Base-by-base conservation (phyloP, 1,140 invertebrate species). In the Periplaneta americana region DNA sequence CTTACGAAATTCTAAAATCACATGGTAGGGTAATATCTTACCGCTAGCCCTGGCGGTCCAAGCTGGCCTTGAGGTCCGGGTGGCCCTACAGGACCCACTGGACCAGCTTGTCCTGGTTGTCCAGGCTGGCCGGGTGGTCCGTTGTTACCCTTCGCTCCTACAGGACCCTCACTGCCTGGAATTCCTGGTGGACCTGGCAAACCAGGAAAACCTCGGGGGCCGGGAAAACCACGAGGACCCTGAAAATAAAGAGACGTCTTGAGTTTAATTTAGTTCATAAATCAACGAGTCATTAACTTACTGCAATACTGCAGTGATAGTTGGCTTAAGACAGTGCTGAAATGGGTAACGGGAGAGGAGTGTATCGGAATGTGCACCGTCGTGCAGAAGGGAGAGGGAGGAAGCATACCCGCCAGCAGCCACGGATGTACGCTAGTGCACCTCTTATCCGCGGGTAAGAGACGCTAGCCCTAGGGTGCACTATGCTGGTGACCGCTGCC, bases 211-310 rank as follows among this genome's bases (percentile, higher is more conserved):
- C 96, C 95, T 87, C 95, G 88, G 10, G 94, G 92, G 13, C 96
- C 96, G 82, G 93, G 91, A 87, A 96, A 96, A 22, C 95, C 94
- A 88, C 95, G 88, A 0, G 94, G 94, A n/a, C 96, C 95, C 94
- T 95, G 84, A 11, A 75, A 81, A 22, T 28, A 28, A 35, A 35
- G 33, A n/a, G n/a, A n/a, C n/a, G n/a, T n/a, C n/a, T n/a, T n/a
- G n/a, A n/a, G n/a, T n/a, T n/a, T n/a, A n/a, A n/a, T n/a, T n/a
- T n/a, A n/a, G n/a, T n/a, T n/a, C n/a, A n/a, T n/a, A n/a, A n/a
- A n/a, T n/a, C 48, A 66, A 66, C 1, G 5, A 22, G 6, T 66
- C 22, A 1, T n/a, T n/a, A 28, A 66, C 0, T 28, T 28, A n/a
- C 48, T n/a, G 13, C n/a, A 66, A 66, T 5, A 66, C n/a, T n/a